Evolutionary conservation across 2,113 vertebrate genomes (phyloP), one percentile per base, ranked within the genome.

Genomic region (Rhizomys pruinosus): DNA sequence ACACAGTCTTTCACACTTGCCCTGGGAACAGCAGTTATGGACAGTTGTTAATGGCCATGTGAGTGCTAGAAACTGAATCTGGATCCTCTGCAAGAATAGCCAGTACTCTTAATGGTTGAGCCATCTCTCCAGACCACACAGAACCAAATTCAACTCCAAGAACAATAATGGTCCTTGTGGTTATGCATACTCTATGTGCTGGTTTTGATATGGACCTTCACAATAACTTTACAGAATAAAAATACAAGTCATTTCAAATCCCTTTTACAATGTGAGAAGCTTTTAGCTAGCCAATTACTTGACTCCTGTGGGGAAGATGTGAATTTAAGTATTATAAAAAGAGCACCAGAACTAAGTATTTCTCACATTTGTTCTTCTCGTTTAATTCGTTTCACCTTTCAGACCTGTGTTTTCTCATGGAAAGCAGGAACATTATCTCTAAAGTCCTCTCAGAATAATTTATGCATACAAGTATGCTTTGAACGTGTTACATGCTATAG

Each of bases 371-470:
- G 29, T 19, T 69, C 32, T 47, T 77, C 42, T 71, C 37, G 32
- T 2, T 17, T 44, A 84, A 59, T 59, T 91, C 69, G 82, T 25
- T 69, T 72, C 68, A 93, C 10, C 73, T 88, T 92, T 81, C n/a
- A 39, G 47, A 79, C 52, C 39, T 44, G 17, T 3, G 73, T 82
- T 82, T 94, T 85, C 66, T 77, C 44, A 22, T 9, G 17, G 80
- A 71, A 81, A 78, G 57, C 37, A 87, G 20, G 59, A 88, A 71
- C 25, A 55, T 80, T 25, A 85, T 74, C 63, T 86, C 73, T 81
- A 71, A 78, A 95, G 34, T 52, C 39, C 34, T 87, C 78, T 85
- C 47, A 72, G 63, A 90, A 90, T 44, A 39, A 81, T 64, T 64
- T 34, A 27, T 27, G 23, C 44, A 61, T 27, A 20, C 12, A 61